These are phyloP conservation scores for Papilio protenor DNA, from an alignment of 2,888 invertebrate species.

Conservation along the genomic window DNA sequence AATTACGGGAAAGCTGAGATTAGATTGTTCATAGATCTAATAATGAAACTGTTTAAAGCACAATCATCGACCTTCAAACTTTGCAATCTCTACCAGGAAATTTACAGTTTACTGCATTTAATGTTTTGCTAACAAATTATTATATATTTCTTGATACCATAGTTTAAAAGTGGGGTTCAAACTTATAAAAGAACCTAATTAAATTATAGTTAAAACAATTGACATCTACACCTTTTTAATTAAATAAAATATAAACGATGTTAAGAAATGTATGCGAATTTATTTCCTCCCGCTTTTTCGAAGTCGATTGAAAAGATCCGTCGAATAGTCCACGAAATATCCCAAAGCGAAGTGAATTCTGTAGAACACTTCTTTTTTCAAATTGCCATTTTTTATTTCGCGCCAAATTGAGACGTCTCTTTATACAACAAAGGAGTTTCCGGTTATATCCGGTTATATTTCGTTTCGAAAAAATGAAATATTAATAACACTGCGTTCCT, in stretches of 20 bases:
- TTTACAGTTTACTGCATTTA: neutral
- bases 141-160: neutral
- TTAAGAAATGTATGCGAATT: neutral
- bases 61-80: neutral
- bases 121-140: neutral
- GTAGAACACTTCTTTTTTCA: constrained; percentile 31
- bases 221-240: neutral
- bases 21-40: constrained; percentile 11
- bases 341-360: constrained; percentile 16
- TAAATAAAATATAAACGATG: neutral
- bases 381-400: constrained; percentile 33
- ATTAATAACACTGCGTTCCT: constrained; percentile 36
- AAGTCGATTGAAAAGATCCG: constrained; percentile 15
- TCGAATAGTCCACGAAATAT: neutral
- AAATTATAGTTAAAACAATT: neutral
- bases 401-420: constrained; percentile 37
- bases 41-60: constrained; percentile 10
- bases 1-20: constrained; percentile 7
- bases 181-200: neutral
- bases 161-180: neutral
- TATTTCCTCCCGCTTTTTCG: neutral
- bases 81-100: neutral
- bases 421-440: constrained; percentile 41
- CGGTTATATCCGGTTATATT: constrained; percentile 30
- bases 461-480: constrained; percentile 38